A percentile compares a stretch with the other conserved stretches of the same genome.
Conservation (phyloP, 2,888 invertebrate genomes). For the Philonicus albiceps region DNA sequence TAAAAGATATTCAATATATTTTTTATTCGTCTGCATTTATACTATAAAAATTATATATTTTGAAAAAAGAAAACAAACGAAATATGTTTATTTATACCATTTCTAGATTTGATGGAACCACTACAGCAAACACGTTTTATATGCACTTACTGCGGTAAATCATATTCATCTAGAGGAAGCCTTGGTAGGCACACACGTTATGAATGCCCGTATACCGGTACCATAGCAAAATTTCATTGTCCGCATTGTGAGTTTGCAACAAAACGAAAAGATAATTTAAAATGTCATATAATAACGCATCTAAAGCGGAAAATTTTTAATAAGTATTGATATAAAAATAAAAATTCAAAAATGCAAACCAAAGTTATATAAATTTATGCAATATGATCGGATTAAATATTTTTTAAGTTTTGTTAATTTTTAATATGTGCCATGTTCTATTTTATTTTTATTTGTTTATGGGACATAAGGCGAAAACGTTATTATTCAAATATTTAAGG, state of each 20-base stretch:
- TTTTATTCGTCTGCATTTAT: not conserved
- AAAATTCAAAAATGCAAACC: not conserved
- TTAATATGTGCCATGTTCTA: not conserved
- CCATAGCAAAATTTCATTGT: conserved; percentile 75
- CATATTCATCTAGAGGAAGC: conserved; percentile 63
- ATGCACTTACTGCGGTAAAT: conserved; percentile 53
- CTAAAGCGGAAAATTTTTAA: conserved; percentile 53
- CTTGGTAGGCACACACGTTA: conserved; percentile 72
- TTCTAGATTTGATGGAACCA: conserved; percentile 47
- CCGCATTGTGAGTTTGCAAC: conserved; percentile 74
- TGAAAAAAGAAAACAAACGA: conserved; percentile 23
- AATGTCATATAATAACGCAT: conserved; percentile 71
- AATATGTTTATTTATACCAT: conserved; percentile 46
- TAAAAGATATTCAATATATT: conserved; percentile 11
- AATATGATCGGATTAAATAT: conserved; percentile 1
- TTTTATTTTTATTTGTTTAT: not conserved
- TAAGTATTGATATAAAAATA: conserved; percentile 26
- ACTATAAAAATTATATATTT: conserved; percentile 39
- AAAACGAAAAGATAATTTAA: conserved; percentile 74
- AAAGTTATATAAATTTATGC: not conserved
- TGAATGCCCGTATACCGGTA: conserved; percentile 75
- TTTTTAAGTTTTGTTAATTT: not conserved
- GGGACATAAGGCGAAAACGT: not conserved
- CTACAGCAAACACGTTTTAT: conserved; percentile 48
- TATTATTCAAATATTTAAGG: not conserved